phyloP scores from a whole-genome alignment of 2,797 vertebrate species.

The Tauraco hartlaubi region DNA sequence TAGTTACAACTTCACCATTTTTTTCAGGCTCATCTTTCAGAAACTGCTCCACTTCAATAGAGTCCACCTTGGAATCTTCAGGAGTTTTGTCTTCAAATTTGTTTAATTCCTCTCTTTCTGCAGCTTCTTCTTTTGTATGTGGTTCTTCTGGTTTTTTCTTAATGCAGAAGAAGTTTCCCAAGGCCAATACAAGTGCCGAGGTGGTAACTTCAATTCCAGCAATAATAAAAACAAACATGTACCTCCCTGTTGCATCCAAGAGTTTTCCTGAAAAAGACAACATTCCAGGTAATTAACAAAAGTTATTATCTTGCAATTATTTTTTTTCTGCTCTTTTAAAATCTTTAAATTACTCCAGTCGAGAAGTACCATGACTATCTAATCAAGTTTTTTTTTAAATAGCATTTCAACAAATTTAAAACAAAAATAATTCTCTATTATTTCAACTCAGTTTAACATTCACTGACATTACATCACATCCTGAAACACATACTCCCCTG shows the following conservation, averaged over 20 bases:
- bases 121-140: conserved; percentile 72
- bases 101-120: conserved; percentile 80
- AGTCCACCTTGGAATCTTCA: conserved; percentile 62
- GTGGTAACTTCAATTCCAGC: conserved; percentile 90
- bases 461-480: not conserved
- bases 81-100: conserved; percentile 49
- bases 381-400: not conserved
- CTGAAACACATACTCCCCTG: not conserved
- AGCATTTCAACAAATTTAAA: not conserved
- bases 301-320: not conserved
- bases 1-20: conserved; percentile 79
- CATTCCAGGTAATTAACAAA: not conserved
- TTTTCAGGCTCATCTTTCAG: conserved; percentile 79
- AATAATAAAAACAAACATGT: conserved; percentile 92
- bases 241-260: conserved; percentile 87
- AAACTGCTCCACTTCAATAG: conserved; percentile 76
- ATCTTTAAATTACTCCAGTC: not conserved
- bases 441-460: not conserved
- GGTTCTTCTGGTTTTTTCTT: conserved; percentile 70
- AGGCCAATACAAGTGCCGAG: conserved; percentile 85
- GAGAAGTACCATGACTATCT: not conserved
- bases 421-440: not conserved
- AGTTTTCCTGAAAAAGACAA: conserved; percentile 83
- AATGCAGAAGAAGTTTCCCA: conserved; percentile 89
- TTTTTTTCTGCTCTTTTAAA: not conserved